Evolutionary conservation across 1,140 invertebrate genomes (phyloP), one percentile per base, ranked within the genome.

Genomic region (Micrasema minimum): DNA sequence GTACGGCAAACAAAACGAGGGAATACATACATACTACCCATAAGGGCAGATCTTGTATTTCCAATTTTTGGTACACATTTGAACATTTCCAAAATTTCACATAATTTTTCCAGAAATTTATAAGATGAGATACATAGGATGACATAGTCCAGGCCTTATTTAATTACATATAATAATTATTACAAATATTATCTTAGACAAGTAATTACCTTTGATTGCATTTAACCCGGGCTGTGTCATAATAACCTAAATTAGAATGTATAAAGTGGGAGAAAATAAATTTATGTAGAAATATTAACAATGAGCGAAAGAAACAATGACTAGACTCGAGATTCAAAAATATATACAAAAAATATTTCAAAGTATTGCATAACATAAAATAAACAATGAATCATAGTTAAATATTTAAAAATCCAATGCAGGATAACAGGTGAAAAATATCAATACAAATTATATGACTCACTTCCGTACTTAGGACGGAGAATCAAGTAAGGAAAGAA

Each of bases 281-380:
- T 61, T 41, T 16, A 18, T 22, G 20, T 38, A 61, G 35, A 61
- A 22, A 23, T 64, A 64, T 46, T 48, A 64, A 64, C 45, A 64
- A 64, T 48, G 43, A 43, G 23, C 14, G 14, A 37, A 51, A 66
- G 26, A 66, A 66, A 51, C 48, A 51, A 66, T 66, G 64, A 66
- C 64, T 66, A 66, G 64, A 66, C 46, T 37, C 45, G 64, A 66
- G 64, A 66, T 66, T 66, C 64, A 43, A 66, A 66, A 50, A 66
- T 66, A 66, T 66, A 66, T 51, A 66, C 48, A 51, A 51, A 37
- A 55, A 31, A 55, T 31, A 37, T 23, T 61, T 61, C 18, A 48
- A 48, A 41, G 23, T 64, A 26, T 48, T 48, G 45, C 45, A n/a
- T 10, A 14, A 26, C 43, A 57, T 31, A 16, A 50, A 38, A 59